Evolutionary conservation across 2,888 invertebrate genomes (phyloP).

Genomic region (Ecdyonurus torrentis): DNA sequence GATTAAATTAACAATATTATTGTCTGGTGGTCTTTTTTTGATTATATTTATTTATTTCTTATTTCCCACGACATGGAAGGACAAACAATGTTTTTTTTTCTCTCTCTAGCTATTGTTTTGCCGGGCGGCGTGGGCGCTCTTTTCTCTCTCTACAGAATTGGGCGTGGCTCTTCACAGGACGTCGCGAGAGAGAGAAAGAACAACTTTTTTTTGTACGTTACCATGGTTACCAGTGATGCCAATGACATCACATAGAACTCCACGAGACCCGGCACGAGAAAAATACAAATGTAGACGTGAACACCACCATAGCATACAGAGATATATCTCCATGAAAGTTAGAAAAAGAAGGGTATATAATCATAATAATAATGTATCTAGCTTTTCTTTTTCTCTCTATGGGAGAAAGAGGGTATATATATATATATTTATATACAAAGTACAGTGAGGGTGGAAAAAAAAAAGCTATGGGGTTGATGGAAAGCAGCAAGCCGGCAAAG

Average conservation of each 20-base stretch:
- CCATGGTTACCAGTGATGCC: not conserved
- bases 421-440: too few species aligned
- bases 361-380: not conserved
- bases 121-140: not conserved
- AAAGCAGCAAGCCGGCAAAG: too few species aligned
- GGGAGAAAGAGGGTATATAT: not conserved
- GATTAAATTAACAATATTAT: too few species aligned
- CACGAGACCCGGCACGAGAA: not conserved
- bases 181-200: not conserved
- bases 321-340: too few species aligned
- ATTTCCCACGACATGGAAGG: not conserved
- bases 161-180: not conserved
- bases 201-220: not conserved
- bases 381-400: too few species aligned
- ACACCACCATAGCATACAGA: too few species aligned
- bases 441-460: not conserved
- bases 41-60: too few species aligned
- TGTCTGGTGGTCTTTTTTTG: too few species aligned
- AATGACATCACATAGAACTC: not conserved
- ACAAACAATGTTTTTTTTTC: not conserved
- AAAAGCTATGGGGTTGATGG: not conserved
- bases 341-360: not conserved
- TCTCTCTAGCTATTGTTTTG: not conserved
- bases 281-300: too few species aligned
- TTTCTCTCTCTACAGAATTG: too few species aligned